Base-by-base conservation (phyloP, 2,888 invertebrate genomes). In the Pheosia tremula region DNA sequence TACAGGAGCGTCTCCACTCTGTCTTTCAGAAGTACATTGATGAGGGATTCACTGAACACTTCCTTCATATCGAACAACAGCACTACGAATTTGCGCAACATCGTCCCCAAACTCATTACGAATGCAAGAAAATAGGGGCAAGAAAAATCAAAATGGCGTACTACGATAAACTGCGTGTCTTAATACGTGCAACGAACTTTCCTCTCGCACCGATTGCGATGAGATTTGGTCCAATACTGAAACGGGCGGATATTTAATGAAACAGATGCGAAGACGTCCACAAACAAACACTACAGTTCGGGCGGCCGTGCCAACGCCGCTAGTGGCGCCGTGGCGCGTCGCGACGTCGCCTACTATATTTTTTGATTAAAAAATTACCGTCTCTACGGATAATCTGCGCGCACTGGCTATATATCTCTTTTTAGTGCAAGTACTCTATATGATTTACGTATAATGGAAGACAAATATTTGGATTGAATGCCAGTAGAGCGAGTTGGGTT, bases 41-140 rank as follows among this genome's bases (percentile, higher is more conserved):
- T 91, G 36, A 92, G 81, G 63, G 87, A 90, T 86, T 93, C 93
- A 91, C 93, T 93, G 77, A 92, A 93, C 82, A 86, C 93, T 84
- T 93, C 93, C 72, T 92, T 93, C 58, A 92, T 90, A 78, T 92
- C 92, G 68, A 92, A 93, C 64, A 91, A 80, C 60, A 90, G 77
- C 73, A 89, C 89, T 63, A 93, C 91, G 65, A 90, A 86, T 84
- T 89, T 91, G 67, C 86, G 83, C 80, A 87, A 77, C 87, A 85
- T 90, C 72, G 86, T 89, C 59, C 77, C 81, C 66, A 81, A 83
- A 71, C 72, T 79, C 86, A 88, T 87, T 71, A 79, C 80, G 79
- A 69, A 67, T 36, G 58, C 57, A 64, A 67, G 58, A 75, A 57
- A 66, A 72, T 24, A 72, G 62, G 58, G 43, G 62, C 62, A 58